Conservation (phyloP, 1,140 invertebrate species). For the Odontomachus brunneus region DNA sequence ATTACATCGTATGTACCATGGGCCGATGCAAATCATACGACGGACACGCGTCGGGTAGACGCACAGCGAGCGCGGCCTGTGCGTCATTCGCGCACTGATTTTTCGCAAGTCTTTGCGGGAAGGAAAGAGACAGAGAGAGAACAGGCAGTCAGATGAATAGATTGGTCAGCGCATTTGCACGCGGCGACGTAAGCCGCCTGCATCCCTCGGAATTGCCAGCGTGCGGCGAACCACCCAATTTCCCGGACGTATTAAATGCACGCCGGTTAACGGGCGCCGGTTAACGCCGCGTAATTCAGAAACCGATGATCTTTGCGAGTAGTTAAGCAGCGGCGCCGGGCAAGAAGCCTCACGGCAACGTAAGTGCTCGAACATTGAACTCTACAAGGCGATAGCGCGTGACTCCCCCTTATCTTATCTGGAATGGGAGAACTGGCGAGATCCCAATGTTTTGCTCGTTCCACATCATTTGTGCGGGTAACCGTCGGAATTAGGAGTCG, state of each 20-base stretch:
- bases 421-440: constrained; percentile 47
- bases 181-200: too few relatives aligned
- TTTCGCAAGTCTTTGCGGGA: constrained; percentile 64
- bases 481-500: constrained; percentile 52
- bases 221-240: neutral
- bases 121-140: neutral
- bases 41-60: constrained; percentile 43
- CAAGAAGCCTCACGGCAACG: constrained; percentile 61
- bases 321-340: constrained; percentile 68
- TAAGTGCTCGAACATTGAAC: constrained; percentile 65
- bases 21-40: constrained; percentile 71
- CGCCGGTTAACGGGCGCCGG: constrained; percentile 62
- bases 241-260: constrained; percentile 49
- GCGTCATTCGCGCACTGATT: constrained; percentile 65
- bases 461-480: constrained; percentile 68
- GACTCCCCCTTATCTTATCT: constrained; percentile 64
- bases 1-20: constrained; percentile 70
- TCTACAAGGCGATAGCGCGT: constrained; percentile 69
- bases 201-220: neutral
- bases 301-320: constrained; percentile 71
- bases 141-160: neutral
- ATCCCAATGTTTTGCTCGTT: constrained; percentile 73
- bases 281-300: constrained; percentile 66
- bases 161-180: too few relatives aligned
- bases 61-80: neutral